Evolutionary conservation across 2,113 vertebrate genomes (phyloP), one percentile per base, ranked within the genome.

Genomic region (Centropus unirufus): DNA sequence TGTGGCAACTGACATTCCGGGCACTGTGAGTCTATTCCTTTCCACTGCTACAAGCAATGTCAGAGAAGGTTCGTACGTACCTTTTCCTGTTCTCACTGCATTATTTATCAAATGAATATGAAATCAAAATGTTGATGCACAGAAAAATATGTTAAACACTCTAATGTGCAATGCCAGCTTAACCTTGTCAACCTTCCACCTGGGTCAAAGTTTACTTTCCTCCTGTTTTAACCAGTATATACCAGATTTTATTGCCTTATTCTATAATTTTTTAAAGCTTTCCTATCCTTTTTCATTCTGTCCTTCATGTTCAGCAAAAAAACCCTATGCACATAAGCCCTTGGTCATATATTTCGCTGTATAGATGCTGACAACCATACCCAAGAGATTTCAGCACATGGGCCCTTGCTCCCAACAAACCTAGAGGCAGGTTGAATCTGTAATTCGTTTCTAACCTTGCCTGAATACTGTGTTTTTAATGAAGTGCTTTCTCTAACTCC

Each of bases 71-170:
- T 92, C 75, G n/a, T 83, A 75, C 64, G 85, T 90, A 91, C 79
- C 87, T 96, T 96, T 94, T 89, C 75, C 91, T 90, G 88, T 96
- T 96, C 93, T 95, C 96, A 78, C 90, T 97, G 93, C 90, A 95
- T 97, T 96, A 96, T 96, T 96, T 97, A 96, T 96, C 90, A 97
- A 95, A 94, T 86, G 88, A 96, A 86, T 93, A 88, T 9, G 29
- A 96, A 95, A 95, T 88, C 51, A 92, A 95, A 95, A 93, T 88
- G 39, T 90, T 96, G 90, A 94, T 77, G 85, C 34, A 83, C 34
- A 29, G 83, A 96, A 95, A 66, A 92, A 68, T 96, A 94, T 88
- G 85, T 91, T 95, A 95, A 93, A 74, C 68, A 88, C 32, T 70
- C 8, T 61, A 90, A 78, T n/a, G 24, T 86, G 72, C 49, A 80